These are phyloP conservation scores for Sesamia inferens DNA, from an alignment of 2,888 invertebrate genomes.

Conservation along the genomic window DNA sequence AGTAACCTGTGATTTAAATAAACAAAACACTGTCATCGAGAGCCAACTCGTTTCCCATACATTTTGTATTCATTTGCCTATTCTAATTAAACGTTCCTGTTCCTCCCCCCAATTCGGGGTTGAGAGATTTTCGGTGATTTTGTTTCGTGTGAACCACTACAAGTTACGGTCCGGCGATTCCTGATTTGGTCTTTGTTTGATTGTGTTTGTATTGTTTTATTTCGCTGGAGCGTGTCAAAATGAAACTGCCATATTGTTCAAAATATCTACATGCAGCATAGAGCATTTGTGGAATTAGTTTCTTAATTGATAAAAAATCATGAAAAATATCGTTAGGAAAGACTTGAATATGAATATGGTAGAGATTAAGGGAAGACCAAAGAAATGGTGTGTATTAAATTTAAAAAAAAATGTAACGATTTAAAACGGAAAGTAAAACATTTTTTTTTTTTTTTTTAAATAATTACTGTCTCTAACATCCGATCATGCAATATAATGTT, in stretches of 20 bases:
- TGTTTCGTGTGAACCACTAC: constrained; percentile 86
- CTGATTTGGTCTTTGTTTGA: constrained; percentile 73
- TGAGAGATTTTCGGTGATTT: constrained; percentile 80
- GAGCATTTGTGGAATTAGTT: background rate
- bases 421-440: no score
- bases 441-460: no score
- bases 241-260: constrained; percentile 45
- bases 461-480: background rate
- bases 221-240: constrained; percentile 58
- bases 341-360: background rate
- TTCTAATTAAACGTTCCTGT: constrained; percentile 83
- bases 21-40: constrained; percentile 62
- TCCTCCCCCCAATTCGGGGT: constrained; percentile 76
- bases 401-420: no score
- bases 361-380: background rate
- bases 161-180: constrained; percentile 74
- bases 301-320: constrained; percentile 13
- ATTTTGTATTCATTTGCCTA: constrained; percentile 80
- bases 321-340: background rate
- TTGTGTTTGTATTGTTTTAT: constrained; percentile 66
- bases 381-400: background rate
- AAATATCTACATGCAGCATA: constrained; percentile 12
- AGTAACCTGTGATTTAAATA: constrained; percentile 44
- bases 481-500: constrained; percentile 4
- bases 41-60: constrained; percentile 84